Percentiles rank a stretch among this genome's conserved stretches.
Conservation (phyloP, 23 tunicate species). For the Diplosoma virens region DNA sequence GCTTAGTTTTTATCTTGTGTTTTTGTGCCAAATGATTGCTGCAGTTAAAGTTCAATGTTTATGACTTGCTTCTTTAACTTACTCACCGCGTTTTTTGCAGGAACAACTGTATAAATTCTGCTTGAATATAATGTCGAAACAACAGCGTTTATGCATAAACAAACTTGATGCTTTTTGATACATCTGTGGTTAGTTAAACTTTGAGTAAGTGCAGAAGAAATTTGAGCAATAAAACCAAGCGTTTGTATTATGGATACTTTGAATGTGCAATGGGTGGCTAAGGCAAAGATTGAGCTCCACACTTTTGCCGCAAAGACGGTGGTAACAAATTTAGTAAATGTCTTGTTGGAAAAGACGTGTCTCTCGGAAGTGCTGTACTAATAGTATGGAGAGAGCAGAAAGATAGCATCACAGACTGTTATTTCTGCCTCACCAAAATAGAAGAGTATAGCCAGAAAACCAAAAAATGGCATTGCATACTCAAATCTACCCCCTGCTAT, state of each 20-base stretch:
- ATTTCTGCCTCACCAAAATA: constrained; percentile 21
- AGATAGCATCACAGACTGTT: constrained; percentile 7
- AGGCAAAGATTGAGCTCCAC: constrained; percentile 8
- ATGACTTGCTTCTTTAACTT: neutral
- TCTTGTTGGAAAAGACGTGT: neutral
- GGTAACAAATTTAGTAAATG: neutral
- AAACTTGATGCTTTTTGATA: constrained; percentile 1
- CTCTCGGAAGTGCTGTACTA: constrained; percentile 1
- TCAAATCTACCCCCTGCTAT: constrained; percentile 9
- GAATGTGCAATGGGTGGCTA: neutral
- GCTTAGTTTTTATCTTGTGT: constrained; percentile 12
- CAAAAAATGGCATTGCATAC: neutral
- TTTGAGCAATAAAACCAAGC: neutral
- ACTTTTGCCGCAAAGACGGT: neutral
- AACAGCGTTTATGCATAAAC: constrained; percentile 5
- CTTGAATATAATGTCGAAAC: constrained; percentile 9
- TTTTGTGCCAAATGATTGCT: constrained; percentile 6
- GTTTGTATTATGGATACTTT: constrained; percentile 6
- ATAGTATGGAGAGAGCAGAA: constrained; percentile 10
- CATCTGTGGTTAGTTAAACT: neutral
- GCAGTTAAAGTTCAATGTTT: constrained; percentile 18
- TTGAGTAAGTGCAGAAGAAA: constrained; percentile 9
- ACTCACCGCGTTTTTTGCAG: neutral
- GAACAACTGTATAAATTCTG: constrained; percentile 1
- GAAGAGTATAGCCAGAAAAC: constrained; percentile 19